phyloP scores from a whole-genome alignment of 2,797 vertebrate species.

The Phalanger gymnotis region DNA sequence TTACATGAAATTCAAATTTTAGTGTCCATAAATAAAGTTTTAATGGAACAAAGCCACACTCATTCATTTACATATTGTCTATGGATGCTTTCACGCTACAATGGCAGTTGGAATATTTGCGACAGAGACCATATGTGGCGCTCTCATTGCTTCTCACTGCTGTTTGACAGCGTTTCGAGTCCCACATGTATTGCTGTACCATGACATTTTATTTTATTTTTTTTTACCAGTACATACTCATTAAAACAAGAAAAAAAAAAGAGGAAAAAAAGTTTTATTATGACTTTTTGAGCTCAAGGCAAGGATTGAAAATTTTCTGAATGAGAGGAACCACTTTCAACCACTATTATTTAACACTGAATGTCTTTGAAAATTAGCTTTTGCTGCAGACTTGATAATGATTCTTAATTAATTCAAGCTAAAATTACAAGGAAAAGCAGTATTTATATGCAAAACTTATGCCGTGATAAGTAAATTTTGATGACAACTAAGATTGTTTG shows the following conservation, averaged over 20 bases:
- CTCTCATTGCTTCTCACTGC: not conserved
- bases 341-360: not conserved
- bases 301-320: constrained; percentile 3
- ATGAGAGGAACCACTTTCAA: not conserved
- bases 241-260: not conserved
- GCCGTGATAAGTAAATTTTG: not conserved
- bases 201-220: not conserved
- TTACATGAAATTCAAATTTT: not conserved
- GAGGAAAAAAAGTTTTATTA: not conserved
- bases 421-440: not conserved
- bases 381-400: not conserved
- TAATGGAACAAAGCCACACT: not conserved
- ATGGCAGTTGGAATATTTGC: not conserved
- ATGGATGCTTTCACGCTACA: not conserved
- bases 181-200: not conserved
- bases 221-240: not conserved
- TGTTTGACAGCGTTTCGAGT: not conserved
- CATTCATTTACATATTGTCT: not conserved
- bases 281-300: not conserved
- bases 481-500: not conserved
- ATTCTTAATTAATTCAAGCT: constrained; percentile 2
- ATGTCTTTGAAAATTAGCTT: not conserved
- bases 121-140: not conserved
- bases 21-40: not conserved
- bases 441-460: not conserved